These are phyloP conservation scores for Lasioglossum pauxillum DNA, from an alignment of 2,888 invertebrate species.

Conservation along the genomic window DNA sequence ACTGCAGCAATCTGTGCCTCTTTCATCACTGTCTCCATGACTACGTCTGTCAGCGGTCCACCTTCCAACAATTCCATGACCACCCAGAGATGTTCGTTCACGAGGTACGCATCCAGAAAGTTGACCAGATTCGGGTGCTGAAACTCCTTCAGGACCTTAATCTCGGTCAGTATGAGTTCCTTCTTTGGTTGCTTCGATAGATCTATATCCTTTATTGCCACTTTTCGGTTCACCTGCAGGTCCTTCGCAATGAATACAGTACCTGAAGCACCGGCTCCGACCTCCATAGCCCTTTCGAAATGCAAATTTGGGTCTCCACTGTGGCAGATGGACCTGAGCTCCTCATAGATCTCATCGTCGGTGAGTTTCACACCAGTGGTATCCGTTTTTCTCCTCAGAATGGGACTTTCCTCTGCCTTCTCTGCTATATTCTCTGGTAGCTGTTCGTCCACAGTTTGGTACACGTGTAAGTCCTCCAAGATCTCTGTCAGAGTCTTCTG, in stretches of 20 bases:
- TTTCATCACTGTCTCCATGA: conserved; percentile 98
- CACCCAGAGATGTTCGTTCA: conserved; percentile 97
- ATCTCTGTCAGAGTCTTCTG: conserved; percentile 80
- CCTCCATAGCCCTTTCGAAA: conserved; percentile 92
- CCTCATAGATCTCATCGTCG: conserved; percentile 91
- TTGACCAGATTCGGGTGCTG: conserved; percentile 98
- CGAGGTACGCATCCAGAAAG: conserved; percentile 96
- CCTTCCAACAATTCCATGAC: conserved; percentile 98
- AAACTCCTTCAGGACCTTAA: conserved; percentile 95
- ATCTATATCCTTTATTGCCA: conserved; percentile 98
- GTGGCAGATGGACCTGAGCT: conserved; percentile 92
- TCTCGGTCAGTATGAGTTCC: conserved; percentile 97
- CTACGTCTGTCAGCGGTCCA: conserved; percentile 98
- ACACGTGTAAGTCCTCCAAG: conserved; percentile 76
- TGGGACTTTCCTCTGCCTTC: conserved; percentile 86
- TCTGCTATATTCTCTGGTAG: conserved; percentile 31
- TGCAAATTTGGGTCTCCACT: conserved; percentile 92
- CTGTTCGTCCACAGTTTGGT: conserved; percentile 71
- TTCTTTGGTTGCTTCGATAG: conserved; percentile 97
- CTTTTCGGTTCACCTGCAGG: conserved; percentile 89
- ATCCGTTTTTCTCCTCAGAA: conserved; percentile 87
- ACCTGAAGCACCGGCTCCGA: conserved; percentile 97
- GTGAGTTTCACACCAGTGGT: conserved; percentile 86
- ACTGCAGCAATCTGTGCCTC: conserved; percentile 98
- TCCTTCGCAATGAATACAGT: conserved; percentile 96